Base-by-base conservation (phyloP, 1,140 invertebrate genomes). In the Halesus radiatus region DNA sequence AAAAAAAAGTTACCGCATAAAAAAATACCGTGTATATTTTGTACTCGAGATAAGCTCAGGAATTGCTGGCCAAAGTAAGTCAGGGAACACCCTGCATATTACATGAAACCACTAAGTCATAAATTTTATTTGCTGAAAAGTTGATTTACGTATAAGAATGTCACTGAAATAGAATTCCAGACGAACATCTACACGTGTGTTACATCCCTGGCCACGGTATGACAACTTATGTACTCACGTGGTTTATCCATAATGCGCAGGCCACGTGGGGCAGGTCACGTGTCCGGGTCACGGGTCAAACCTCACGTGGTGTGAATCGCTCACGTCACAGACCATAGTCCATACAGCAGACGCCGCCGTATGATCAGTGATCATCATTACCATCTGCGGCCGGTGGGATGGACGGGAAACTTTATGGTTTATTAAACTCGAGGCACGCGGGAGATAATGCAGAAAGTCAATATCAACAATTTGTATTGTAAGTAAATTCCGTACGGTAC, bases 211-310 rank as follows among this genome's bases (percentile, higher is more conserved):
- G 54, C 54, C n/a, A 22, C n/a, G n/a, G 54, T n/a, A 18, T n/a
- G 20, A 22, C 20, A n/a, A n/a, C n/a, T 20, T 20, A 54, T 20
- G 54, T 56, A 22, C 0, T 3, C 1, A 56, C n/a, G 7, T n/a
- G 54, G 54, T 56, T 10, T 45, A 13, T 45, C 2, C 37, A 45
- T 10, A 13, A 3, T 45, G 37, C 7, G 10, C 54, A 18, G 60
- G 23, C 23, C 60, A 45, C 64, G 60, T 26, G 60, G 60, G 64
- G 32, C 64, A 68, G 32, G 32, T 68, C 64, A 68, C 64, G 64
- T 68, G 64, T n/a, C 29, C 26, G 32, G 16, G 64, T 45, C 29
- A 45, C 29, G 23, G 62, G 62, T 66, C 62, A 32, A 22, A 13
- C 15, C 16, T 26, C 62, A 66, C 62, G 37, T 45, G 37, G 62